Evolutionary conservation across 2,888 invertebrate genomes (phyloP), one percentile per base, ranked within the genome.

Genomic region (Ischnus inquisitorius): DNA sequence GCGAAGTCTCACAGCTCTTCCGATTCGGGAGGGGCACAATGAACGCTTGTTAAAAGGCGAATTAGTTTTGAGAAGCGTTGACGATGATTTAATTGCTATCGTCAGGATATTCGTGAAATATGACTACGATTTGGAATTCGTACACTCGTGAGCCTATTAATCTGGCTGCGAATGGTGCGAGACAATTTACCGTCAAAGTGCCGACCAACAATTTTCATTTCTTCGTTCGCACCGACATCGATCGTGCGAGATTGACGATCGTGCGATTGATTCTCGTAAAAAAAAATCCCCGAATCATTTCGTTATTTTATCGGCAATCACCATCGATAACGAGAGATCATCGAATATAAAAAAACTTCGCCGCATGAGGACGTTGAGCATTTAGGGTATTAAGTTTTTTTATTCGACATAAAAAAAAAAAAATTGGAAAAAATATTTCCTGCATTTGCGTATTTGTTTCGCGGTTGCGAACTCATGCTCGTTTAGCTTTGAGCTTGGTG

Each of bases 401-500:
- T 25, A 12, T 57, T 57, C 25, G 22, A 34, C n/a, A n/a, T 34
- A 34, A 34, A 6, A 34, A 34, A 14, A 25, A 57, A 1, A 12
- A 57, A 25, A 14, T 25, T n/a, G 25, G 25, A 60, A 2, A 25
- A 14, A 25, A 28, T 60, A 28, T 60, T 60, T 28, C 28, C 14
- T 60, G 14, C 14, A n/a, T 60, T 60, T 28, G 5, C 5, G 60
- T 28, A 51, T 68, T 76, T 54, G 54, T 75, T 46, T 41, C 48
- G 41, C 39, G 74, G 34, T 16, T 65, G 46, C 25, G 54, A 43
- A 51, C 62, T 80, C 69, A 68, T 19, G 0, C 34, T 19, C 10
- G 48, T 69, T 69, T 22, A 28, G 62, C 69, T 46, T 65, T 28
- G 64, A 83, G 48, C 14, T 16, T 16, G 67, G 22, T 57, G 41